Percentiles rank a stretch among this genome's conserved stretches.
These are phyloP conservation scores for Cylloceria caligata DNA, from an alignment of 2,888 invertebrate genomes.

Conservation along the genomic window DNA sequence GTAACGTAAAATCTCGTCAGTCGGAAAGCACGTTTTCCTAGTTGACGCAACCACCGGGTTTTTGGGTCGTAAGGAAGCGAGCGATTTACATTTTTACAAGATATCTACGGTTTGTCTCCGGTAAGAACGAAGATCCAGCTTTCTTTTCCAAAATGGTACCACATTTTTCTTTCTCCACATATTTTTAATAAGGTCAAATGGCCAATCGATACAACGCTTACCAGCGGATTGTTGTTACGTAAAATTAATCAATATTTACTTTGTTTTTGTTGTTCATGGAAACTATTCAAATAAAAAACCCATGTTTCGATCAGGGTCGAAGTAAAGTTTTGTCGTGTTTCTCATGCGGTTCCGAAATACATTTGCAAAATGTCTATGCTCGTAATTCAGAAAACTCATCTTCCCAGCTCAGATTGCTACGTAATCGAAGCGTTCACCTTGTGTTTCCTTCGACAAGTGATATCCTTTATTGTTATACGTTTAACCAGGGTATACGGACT, in stretches of 20 bases:
- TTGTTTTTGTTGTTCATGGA: too few relatives aligned
- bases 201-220: too few relatives aligned
- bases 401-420: not conserved
- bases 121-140: too few relatives aligned
- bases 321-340: too few relatives aligned
- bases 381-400: not conserved
- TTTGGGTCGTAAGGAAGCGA: not conserved
- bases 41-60: not conserved
- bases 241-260: too few relatives aligned
- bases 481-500: slow-evolving; percentile 25
- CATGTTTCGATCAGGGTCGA: too few relatives aligned
- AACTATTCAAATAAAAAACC: too few relatives aligned
- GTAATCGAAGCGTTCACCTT: too few relatives aligned
- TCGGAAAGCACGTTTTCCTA: slow-evolving; percentile 28
- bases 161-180: not conserved
- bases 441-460: not conserved
- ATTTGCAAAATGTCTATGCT: not conserved
- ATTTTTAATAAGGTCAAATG: too few relatives aligned
- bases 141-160: not conserved
- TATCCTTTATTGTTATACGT: slow-evolving; percentile 44
- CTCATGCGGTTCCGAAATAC: too few relatives aligned
- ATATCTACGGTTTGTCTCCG: not conserved
- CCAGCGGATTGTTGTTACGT: too few relatives aligned
- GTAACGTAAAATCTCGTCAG: not conserved
- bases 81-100: not conserved